Evolutionary conservation across 1,140 invertebrate species (phyloP).

Genomic region (Platyscapa corneri): DNA sequence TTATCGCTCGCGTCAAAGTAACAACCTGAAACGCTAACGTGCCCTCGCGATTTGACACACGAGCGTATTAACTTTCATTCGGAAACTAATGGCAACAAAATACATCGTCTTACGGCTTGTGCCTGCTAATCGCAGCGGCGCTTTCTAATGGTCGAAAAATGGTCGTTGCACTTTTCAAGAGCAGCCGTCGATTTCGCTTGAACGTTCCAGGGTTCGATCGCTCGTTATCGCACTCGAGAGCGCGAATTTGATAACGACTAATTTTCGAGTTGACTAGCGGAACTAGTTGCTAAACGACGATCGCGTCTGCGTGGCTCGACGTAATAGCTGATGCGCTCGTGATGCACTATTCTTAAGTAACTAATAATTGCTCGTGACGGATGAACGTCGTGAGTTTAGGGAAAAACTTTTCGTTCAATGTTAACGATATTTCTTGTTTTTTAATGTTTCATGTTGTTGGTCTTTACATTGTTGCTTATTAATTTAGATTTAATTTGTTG

Average conservation of each 20-base stretch:
- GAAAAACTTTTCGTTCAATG: no score
- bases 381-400: no score
- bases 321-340: not conserved
- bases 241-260: not conserved
- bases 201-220: not conserved
- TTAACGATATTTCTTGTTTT: no score
- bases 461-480: no score
- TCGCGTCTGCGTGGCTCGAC: not conserved
- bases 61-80: not conserved
- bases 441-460: no score
- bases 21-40: not conserved
- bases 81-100: not conserved
- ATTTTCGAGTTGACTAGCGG: not conserved
- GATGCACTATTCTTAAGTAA: no score
- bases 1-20: not conserved
- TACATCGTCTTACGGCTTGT: not conserved
- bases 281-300: not conserved
- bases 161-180: no score
- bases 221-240: not conserved
- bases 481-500: no score
- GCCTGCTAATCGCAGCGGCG: no score
- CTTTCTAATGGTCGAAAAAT: no score
- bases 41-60: not conserved
- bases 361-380: no score
- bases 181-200: no score